Base-by-base conservation (phyloP, 35 echinoderm and acorn worm species). In the Patiria miniata region DNA sequence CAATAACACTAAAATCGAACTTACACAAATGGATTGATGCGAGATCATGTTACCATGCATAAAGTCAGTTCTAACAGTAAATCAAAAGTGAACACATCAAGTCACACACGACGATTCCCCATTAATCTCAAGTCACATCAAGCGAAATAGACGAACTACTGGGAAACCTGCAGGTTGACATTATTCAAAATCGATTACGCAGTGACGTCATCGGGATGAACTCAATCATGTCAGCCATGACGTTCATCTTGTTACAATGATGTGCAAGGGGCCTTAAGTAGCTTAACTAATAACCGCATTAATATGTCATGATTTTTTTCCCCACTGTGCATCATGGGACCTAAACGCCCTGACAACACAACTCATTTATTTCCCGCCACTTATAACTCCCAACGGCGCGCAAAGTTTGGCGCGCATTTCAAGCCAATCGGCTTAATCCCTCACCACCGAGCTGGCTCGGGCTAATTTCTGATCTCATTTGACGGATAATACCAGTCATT, bases 401-500 rank as follows among this genome's bases (percentile, higher is more conserved):
- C 34, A 73, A 1, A 32, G 65, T 26, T 4, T 73, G 10, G 65
- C 34, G 29, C 65, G 26, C 65, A 26, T 73, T 34, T 73, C 65
- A 26, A 32, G 2, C 65, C 23, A 73, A 73, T 73, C 65, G 21
- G 65, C 65, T 73, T 73, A 32, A 30, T 10, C 14, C 26, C 29
- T 32, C 23, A 30, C 65, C 29, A 73, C 29, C 65, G 26, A 73
- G 65, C 34, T 30, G 14, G 26, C 26, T 73, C 26, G 65, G 61
- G 32, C 26, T 73, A 73, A 73, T 73, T 73, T 73, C 42, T 73
- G 65, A 73, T 73, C 65, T 36, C 26, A 30, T 73, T 73, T 73
- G 65, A 32, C 26, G 65, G 65, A 73, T 73, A 73, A 73, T 73
- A 34, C 65, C 65, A 30, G 65, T 73, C 65, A 73, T 73, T 73